Evolutionary conservation across 2,113 vertebrate genomes (phyloP).

Genomic region (Pipa parva): DNA sequence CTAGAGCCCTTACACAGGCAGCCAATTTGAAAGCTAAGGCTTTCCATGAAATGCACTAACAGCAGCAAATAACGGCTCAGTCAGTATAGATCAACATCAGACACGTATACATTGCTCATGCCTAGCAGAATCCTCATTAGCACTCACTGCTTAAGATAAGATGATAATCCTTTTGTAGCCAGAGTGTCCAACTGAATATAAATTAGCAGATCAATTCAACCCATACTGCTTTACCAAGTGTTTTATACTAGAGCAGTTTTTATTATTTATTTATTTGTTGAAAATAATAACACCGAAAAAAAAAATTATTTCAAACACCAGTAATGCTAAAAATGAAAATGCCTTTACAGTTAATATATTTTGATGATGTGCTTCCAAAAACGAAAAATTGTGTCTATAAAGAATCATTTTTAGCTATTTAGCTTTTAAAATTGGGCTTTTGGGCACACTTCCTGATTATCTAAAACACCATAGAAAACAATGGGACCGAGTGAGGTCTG

Average conservation of each 20-base stretch:
- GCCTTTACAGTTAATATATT: too few relatives aligned
- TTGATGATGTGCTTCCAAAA: too few relatives aligned
- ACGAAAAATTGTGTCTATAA: too few relatives aligned
- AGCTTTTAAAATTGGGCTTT: too few relatives aligned
- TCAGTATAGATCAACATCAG: conserved; percentile 4
- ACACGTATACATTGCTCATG: background rate
- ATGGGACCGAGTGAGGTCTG: too few relatives aligned
- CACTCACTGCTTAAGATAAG: background rate
- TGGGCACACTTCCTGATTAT: too few relatives aligned
- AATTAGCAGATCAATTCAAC: background rate
- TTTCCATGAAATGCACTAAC: background rate
- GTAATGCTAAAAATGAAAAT: too few relatives aligned
- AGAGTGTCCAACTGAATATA: background rate
- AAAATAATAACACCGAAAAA: too few relatives aligned
- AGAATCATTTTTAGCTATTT: too few relatives aligned
- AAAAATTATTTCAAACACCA: too few relatives aligned
- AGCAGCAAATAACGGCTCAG: conserved; percentile 22
- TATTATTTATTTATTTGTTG: too few relatives aligned
- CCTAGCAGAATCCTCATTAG: conserved; percentile 25
- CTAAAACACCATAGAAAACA: too few relatives aligned
- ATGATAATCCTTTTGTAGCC: conserved; percentile 7
- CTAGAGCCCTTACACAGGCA: conserved; percentile 17
- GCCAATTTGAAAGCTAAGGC: conserved; percentile 9
- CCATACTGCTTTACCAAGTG: background rate
- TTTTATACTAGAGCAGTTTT: background rate